A percentile compares a stretch with the other conserved stretches of the same genome.
Conservation (phyloP, 2,113 vertebrate genomes). For the Poecile atricapillus region DNA sequence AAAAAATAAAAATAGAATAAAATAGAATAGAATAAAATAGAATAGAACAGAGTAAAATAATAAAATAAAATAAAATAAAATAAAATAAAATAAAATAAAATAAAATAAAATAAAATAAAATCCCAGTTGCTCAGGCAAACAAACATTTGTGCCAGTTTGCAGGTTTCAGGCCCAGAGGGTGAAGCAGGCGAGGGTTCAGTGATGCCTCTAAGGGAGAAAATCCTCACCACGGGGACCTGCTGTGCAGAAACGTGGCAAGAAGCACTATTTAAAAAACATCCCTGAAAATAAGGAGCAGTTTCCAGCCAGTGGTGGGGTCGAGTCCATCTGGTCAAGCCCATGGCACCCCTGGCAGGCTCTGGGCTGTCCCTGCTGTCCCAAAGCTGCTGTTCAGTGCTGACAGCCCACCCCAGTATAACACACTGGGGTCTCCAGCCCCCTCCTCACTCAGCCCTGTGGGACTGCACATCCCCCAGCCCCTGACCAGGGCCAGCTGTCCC, state of each 20-base stretch:
- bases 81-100: too few species aligned
- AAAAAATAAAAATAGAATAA: neutral
- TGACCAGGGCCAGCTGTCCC: neutral
- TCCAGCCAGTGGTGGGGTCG: rapidly evolving
- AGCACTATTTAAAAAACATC: neutral
- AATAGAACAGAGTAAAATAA: too few species aligned
- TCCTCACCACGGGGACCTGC: neutral
- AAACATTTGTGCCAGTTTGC: neutral
- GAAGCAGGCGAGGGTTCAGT: neutral
- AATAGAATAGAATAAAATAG: neutral
- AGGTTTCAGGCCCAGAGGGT: neutral
- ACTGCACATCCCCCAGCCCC: neutral
- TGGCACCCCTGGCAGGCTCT: neutral
- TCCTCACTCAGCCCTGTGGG: neutral
- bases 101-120: neutral
- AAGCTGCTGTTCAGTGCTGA: neutral
- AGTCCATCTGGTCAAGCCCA: neutral
- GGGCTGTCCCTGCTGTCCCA: neutral
- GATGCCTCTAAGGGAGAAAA: neutral
- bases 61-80: too few species aligned
- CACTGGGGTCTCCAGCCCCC: neutral
- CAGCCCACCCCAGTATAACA: neutral
- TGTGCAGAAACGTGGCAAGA: neutral
- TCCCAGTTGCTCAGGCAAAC: neutral
- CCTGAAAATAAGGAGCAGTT: neutral